Percentiles rank a stretch among this genome's conserved stretches.
phyloP scores from a whole-genome alignment of 2,888 invertebrate genomes.

The Tenthredo notha region DNA sequence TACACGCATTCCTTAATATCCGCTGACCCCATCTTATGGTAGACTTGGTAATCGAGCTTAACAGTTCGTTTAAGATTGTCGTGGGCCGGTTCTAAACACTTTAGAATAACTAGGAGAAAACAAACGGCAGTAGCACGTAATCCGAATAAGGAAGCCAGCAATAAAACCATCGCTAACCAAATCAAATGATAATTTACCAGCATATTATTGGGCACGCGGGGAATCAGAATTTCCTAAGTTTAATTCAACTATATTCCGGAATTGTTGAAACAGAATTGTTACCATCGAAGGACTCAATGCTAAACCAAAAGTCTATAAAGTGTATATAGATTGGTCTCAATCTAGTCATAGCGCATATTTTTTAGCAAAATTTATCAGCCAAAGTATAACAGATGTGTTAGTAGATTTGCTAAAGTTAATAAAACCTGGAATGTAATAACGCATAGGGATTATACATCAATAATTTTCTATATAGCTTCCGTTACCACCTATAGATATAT shows the following conservation, averaged over 20 bases:
- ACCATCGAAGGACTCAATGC: neutral
- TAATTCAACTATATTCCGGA: neutral
- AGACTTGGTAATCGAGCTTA: constrained; percentile 47
- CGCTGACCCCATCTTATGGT: constrained; percentile 41
- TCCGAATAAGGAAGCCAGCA: constrained; percentile 60
- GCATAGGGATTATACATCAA: neutral
- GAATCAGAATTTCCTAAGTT: neutral
- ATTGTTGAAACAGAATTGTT: neutral
- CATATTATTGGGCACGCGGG: neutral
- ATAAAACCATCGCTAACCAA: constrained; percentile 62
- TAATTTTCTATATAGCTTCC: constrained; percentile 56
- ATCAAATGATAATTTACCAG: constrained; percentile 63
- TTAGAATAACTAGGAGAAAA: constrained; percentile 27
- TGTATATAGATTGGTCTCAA: no score
- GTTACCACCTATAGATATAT: constrained; percentile 65
- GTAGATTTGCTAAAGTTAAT: constrained; percentile 1
- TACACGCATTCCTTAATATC: constrained; percentile 49
- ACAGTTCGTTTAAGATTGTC: constrained; percentile 52
- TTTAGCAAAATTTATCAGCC: no score
- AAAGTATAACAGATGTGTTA: no score
- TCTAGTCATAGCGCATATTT: no score
- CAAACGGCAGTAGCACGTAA: constrained; percentile 8
- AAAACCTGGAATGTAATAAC: neutral
- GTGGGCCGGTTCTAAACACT: constrained; percentile 47
- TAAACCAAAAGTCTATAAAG: neutral